phyloP scores from a whole-genome alignment of 2,113 vertebrate species.

The Poicephalus gulielmi region DNA sequence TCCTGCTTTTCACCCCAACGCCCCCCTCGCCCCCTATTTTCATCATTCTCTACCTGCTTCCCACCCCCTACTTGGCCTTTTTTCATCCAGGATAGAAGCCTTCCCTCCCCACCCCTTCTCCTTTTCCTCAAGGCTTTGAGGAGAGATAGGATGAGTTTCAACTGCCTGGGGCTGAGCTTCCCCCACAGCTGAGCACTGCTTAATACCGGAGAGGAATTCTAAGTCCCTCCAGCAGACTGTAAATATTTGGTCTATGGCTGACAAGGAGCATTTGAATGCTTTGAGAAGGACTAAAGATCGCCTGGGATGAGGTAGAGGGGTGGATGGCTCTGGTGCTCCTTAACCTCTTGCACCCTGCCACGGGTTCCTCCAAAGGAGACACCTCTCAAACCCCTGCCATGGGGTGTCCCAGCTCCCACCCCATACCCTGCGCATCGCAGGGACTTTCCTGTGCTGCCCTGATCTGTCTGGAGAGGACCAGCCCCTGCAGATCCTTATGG shows the following conservation, averaged over 20 bases:
- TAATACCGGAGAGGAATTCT: background rate
- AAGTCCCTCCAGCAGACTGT: background rate
- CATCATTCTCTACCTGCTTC: background rate
- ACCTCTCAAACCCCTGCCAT: background rate
- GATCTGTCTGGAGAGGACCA: background rate
- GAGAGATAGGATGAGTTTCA: background rate
- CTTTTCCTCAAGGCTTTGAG: background rate
- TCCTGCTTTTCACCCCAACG: background rate
- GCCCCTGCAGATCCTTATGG: background rate
- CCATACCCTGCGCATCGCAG: no score
- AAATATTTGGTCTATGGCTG: background rate
- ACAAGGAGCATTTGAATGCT: background rate
- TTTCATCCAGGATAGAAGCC: background rate
- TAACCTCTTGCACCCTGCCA: background rate
- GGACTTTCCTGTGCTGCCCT: background rate
- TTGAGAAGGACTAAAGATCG: background rate
- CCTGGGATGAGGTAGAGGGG: background rate
- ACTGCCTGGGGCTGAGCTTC: background rate
- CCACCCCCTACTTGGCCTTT: background rate
- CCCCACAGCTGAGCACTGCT: background rate
- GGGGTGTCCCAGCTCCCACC: background rate
- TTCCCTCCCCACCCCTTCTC: background rate
- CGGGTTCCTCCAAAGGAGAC: background rate
- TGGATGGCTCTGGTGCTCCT: accelerated
- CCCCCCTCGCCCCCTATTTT: background rate